These are phyloP conservation scores for Neosalanx taihuensis DNA, from an alignment of 2,797 vertebrate species.

Conservation along the genomic window DNA sequence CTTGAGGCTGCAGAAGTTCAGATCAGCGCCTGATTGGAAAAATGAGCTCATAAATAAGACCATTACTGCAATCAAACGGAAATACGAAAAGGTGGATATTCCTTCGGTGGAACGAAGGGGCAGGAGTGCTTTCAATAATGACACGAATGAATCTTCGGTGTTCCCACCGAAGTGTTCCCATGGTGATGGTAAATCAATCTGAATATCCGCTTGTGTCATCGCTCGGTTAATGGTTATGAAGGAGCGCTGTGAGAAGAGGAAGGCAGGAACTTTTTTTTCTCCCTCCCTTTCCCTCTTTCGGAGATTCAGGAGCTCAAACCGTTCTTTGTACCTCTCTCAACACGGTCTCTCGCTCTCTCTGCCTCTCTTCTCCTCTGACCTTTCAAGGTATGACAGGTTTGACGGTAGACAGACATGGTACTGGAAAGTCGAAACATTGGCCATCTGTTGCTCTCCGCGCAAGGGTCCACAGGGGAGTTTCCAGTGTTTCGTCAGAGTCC, in stretches of 20 bases:
- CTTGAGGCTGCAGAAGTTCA: slow-evolving; percentile 42
- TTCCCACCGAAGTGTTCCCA: slow-evolving; percentile 64
- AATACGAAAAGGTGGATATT: slow-evolving; percentile 67
- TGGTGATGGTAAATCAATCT: slow-evolving; percentile 72
- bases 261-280: slow-evolving; percentile 8
- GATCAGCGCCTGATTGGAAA: slow-evolving; percentile 43
- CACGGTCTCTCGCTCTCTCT: slow-evolving; percentile 10
- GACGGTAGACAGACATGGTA: slow-evolving; percentile 52
- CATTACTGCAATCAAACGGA: slow-evolving; percentile 67
- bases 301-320: slow-evolving; percentile 30
- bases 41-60: slow-evolving; percentile 67
- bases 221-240: slow-evolving; percentile 73
- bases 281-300: no score
- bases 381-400: slow-evolving; percentile 38
- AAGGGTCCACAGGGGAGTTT: not conserved
- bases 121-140: slow-evolving; percentile 71
- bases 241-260: slow-evolving; percentile 59
- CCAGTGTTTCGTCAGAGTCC: not conserved
- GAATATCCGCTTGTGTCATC: slow-evolving; percentile 72
- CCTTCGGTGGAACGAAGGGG: slow-evolving; percentile 51
- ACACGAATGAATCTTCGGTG: slow-evolving; percentile 66
- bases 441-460: slow-evolving; percentile 56
- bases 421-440: slow-evolving; percentile 17
- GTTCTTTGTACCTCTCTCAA: slow-evolving; percentile 28
- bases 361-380: slow-evolving; percentile 22